These are phyloP conservation scores for Corynorhinus townsendii DNA, from an alignment of 2,113 vertebrate genomes.

Conservation along the genomic window DNA sequence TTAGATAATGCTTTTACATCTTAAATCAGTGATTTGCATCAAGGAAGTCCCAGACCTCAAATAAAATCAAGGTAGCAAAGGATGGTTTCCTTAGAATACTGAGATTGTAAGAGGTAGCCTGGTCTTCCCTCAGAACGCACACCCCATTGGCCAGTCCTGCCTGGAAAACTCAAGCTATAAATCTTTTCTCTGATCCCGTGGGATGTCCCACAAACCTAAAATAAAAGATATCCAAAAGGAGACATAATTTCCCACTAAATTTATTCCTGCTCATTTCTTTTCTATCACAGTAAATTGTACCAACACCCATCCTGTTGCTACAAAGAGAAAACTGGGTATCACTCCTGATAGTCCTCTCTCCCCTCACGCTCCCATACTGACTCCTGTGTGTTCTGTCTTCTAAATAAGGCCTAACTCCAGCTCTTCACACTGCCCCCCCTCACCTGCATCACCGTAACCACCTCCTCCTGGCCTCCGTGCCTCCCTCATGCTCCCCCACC, in stretches of 20 bases:
- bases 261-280: not conserved
- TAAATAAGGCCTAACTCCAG: not conserved
- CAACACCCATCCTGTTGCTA: not conserved
- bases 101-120: not conserved
- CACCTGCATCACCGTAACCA: not conserved
- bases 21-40: not conserved
- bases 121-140: not conserved
- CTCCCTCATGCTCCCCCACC: not conserved
- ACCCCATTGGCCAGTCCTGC: not conserved
- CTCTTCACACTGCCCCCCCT: not conserved
- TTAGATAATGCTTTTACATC: not conserved
- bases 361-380: accelerated
- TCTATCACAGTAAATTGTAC: not conserved
- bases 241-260: not conserved
- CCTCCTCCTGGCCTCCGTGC: not conserved
- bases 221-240: not conserved
- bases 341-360: not conserved
- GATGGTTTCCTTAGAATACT: not conserved
- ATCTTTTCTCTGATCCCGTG: not conserved
- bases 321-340: not conserved
- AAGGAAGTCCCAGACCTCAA: not conserved
- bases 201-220: not conserved
- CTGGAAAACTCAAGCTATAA: not conserved
- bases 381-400: not conserved
- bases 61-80: not conserved